Evolutionary conservation across 2,797 vertebrate species (phyloP).

Genomic region (Adelosebastes latens): DNA sequence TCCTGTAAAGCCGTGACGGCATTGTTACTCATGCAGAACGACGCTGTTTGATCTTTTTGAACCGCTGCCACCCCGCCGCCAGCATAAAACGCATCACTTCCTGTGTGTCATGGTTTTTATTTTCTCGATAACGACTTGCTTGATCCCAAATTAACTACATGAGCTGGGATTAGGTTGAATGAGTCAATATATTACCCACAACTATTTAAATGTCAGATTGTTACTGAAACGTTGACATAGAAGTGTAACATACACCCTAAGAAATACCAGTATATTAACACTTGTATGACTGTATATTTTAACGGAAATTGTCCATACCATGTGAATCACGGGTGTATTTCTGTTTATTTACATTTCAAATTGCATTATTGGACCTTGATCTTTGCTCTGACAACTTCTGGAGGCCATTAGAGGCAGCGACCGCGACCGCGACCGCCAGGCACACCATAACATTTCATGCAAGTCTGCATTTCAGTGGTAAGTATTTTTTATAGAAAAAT

Average conservation of each 20-base stretch:
- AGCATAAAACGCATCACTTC: conserved; percentile 7
- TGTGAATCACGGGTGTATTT: no score
- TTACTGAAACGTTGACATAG: background rate
- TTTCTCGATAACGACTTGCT: conserved; percentile 4
- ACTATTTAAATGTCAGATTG: background rate
- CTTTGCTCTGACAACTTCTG: no score
- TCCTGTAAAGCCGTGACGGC: background rate
- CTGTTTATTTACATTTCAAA: no score
- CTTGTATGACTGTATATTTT: no score
- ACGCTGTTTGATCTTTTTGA: background rate
- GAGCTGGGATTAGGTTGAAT: background rate
- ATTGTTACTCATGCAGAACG: background rate
- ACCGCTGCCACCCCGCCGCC: background rate
- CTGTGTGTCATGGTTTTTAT: conserved; percentile 4
- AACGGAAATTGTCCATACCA: no score
- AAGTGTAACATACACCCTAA: background rate
- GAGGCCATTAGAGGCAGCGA: rapidly evolving
- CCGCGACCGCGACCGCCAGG: no score
- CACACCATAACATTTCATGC: no score
- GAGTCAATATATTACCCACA: background rate
- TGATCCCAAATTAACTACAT: background rate
- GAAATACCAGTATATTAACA: no score
- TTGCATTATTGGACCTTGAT: no score
- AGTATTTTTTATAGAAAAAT: no score
- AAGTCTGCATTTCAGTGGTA: no score